phyloP scores from a whole-genome alignment of 2,888 invertebrate genomes.

The Ceratothoa steindachneri region DNA sequence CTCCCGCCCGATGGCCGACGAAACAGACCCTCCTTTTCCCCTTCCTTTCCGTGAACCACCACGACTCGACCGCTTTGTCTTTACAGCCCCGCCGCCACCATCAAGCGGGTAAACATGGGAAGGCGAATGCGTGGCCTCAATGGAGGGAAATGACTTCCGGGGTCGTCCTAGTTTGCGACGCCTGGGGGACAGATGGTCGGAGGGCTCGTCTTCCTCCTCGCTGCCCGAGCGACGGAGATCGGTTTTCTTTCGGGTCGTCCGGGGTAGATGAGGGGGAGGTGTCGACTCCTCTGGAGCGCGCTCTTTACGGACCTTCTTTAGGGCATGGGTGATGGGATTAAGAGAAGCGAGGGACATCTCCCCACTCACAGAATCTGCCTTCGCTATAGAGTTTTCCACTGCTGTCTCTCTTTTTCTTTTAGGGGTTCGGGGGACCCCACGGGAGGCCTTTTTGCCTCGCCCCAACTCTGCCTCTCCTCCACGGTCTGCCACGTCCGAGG shows the following conservation, averaged over 20 bases:
- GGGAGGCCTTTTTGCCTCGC: neutral
- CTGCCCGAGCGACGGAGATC: slow-evolving; percentile 26
- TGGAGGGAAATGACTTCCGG: neutral
- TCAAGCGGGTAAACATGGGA: too few relatives aligned
- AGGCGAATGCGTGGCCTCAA: neutral
- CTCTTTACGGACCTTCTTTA: slow-evolving; percentile 42
- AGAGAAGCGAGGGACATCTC: neutral
- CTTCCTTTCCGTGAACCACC: slow-evolving; percentile 15
- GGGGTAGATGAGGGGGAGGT: neutral
- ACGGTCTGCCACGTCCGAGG: slow-evolving; percentile 29
- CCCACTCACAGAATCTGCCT: neutral
- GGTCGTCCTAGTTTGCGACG: neutral
- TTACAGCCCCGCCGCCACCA: neutral
- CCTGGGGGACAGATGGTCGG: neutral
- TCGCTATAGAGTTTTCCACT: neutral
- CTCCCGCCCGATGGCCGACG: neutral
- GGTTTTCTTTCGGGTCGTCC: slow-evolving; percentile 7
- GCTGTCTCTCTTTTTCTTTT: neutral
- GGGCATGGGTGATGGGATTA: slow-evolving; percentile 40
- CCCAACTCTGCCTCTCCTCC: neutral
- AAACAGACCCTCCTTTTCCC: neutral
- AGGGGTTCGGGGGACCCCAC: neutral
- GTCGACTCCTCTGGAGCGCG: slow-evolving; percentile 6
- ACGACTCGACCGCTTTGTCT: neutral
- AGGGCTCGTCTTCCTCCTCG: slow-evolving; percentile 2